Base-by-base conservation (phyloP, 2,113 vertebrate genomes). In the Cavia porcellus region DNA sequence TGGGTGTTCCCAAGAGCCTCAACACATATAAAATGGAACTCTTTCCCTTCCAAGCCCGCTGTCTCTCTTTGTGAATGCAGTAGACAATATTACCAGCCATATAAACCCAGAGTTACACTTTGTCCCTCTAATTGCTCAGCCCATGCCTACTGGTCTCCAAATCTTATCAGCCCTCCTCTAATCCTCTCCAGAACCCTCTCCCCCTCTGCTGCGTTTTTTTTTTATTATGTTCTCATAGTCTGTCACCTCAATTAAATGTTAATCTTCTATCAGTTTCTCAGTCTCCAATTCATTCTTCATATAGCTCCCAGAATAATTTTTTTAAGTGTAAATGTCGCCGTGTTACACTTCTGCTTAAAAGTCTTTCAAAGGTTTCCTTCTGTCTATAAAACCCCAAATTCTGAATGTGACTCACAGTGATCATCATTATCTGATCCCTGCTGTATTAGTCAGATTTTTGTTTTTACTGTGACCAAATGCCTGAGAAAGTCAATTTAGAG, bases 311-410 rank as follows among this genome's bases (percentile, higher is more conserved):
- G 42, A 84, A 59, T 86, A n/a, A 61, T 59, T 84, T 64, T 86
- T 89, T 45, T 70, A 92, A 97, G 75, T 72, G 24, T 38, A 88
- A 88, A 68, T 95, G 42, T 94, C n/a, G 3, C 74, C 82, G 90
- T 64, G 19, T 87, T 86, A 92, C 32, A 89, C 12, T 28, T 70
- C 72, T 52, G 10, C 55, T 59, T 75, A 74, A 66, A 86, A 24
- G 1, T 38, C 50, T 70, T 79, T 42, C 55, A 70, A 77, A 89
- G n/a, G 45, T 35, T 92, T 92, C n/a, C 42, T 87, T 83, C 77
- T 28, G 5, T 81, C 32, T 87, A 62, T 59, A 66, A 86, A 87
- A 35, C 3, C 13, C 38, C 7, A 89, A 80, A 66, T 74, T 61
- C 38, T 59, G 86, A 89, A 15, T 47, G 88, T 93, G 22, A 25